Conservation (phyloP, 2,113 vertebrate genomes). For the Phalacrocorax brasilianus region DNA sequence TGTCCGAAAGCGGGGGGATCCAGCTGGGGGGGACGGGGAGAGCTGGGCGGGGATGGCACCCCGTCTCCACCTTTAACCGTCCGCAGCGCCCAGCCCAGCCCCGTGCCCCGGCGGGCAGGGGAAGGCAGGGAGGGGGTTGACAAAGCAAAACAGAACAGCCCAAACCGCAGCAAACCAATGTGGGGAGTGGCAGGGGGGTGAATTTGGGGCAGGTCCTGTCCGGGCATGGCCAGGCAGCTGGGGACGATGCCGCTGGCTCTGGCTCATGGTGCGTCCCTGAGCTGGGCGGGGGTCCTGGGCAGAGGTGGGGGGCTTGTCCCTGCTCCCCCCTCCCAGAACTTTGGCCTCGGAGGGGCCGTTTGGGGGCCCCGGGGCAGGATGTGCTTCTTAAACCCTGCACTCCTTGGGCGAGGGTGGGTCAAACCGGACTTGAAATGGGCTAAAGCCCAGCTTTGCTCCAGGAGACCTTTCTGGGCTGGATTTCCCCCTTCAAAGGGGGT, state of each 20-base stretch:
- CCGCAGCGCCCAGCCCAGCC: fast-evolving
- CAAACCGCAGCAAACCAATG: neutral
- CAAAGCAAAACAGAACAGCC: neutral
- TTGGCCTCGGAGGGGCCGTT: fast-evolving
- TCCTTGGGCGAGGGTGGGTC: neutral
- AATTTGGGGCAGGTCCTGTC: neutral
- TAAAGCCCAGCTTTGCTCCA: fast-evolving
- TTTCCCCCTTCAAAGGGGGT: neutral
- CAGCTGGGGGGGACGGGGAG: neutral
- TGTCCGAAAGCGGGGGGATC: neutral
- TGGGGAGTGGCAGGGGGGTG: fast-evolving
- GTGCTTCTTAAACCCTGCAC: fast-evolving
- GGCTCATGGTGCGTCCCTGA: fast-evolving
- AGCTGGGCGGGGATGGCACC: neutral
- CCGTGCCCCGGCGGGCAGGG: fast-evolving
- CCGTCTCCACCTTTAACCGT: neutral
- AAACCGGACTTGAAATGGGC: fast-evolving
- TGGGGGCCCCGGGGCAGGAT: fast-evolving
- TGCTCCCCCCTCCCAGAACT: neutral
- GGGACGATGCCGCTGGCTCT: neutral
- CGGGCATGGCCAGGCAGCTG: neutral
- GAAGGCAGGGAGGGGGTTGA: neutral
- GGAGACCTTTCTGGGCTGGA: neutral
- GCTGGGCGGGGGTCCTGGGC: neutral
- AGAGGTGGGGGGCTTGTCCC: neutral